phyloP scores from a whole-genome alignment of 1,140 invertebrate genomes.

The Drosophila melanica region DNA sequence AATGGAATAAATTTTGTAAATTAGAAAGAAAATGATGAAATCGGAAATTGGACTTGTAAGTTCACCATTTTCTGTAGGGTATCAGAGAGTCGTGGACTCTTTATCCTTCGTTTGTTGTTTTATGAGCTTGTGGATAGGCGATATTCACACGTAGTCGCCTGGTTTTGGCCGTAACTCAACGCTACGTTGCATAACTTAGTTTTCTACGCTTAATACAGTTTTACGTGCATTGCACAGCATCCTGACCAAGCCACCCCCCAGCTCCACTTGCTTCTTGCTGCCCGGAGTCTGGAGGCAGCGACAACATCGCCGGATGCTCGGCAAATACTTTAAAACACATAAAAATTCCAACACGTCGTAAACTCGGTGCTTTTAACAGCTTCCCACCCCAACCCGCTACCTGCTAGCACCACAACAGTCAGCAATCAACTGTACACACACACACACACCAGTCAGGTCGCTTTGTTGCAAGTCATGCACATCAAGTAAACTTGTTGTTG shows the following conservation, averaged over 20 bases:
- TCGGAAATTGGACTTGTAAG: too few species aligned
- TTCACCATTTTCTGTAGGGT: neutral
- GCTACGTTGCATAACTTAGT: conserved; percentile 74
- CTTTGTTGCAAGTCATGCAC: conserved; percentile 81
- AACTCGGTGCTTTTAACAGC: conserved; percentile 75
- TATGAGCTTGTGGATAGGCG: conserved; percentile 39
- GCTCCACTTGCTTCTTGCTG: too few species aligned
- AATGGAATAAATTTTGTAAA: too few species aligned
- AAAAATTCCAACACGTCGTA: conserved; percentile 82
- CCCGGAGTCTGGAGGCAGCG: conserved; percentile 23
- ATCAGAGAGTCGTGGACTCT: neutral
- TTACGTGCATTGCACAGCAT: conserved; percentile 58
- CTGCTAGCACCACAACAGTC: conserved; percentile 46
- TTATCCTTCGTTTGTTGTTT: conserved; percentile 11
- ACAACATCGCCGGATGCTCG: conserved; percentile 44
- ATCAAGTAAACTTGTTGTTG: conserved; percentile 63
- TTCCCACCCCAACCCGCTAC: neutral
- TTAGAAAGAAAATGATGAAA: too few species aligned
- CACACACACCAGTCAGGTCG: conserved; percentile 34
- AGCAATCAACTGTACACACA: conserved; percentile 66
- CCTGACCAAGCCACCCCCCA: neutral
- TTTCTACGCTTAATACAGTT: conserved; percentile 80
- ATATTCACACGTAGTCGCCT: conserved; percentile 52
- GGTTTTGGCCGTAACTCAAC: conserved; percentile 68
- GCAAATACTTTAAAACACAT: conserved; percentile 82